These are phyloP conservation scores for Anguilla japonica DNA, from an alignment of 2,113 vertebrate genomes.

Conservation along the genomic window DNA sequence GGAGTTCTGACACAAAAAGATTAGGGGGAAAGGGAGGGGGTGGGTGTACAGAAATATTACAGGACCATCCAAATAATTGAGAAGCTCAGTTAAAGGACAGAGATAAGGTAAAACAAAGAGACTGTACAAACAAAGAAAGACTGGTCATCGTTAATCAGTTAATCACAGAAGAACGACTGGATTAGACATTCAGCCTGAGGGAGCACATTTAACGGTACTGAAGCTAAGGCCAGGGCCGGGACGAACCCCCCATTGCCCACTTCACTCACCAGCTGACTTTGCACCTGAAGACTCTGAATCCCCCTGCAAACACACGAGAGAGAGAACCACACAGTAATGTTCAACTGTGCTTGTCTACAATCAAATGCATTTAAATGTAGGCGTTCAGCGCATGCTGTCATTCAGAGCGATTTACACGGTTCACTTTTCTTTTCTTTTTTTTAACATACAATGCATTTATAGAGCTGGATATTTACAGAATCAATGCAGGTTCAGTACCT, in stretches of 20 bases:
- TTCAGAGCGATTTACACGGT: no score
- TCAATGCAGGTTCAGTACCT: no score
- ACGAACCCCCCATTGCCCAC: slow-evolving; percentile 38
- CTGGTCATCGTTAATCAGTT: not conserved
- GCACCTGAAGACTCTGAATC: slow-evolving; percentile 49
- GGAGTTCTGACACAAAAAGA: slow-evolving; percentile 56
- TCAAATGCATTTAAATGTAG: no score
- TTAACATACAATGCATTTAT: no score
- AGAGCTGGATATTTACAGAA: no score
- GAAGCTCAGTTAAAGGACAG: not conserved
- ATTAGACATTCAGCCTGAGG: not conserved
- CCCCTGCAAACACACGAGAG: slow-evolving; percentile 57
- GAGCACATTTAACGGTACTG: not conserved
- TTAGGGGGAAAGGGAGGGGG: not conserved
- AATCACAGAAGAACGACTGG: not conserved
- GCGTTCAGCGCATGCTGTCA: no score
- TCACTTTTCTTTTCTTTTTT: no score
- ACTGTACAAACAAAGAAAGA: not conserved
- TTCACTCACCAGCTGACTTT: slow-evolving; percentile 55
- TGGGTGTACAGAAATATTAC: slow-evolving; percentile 4
- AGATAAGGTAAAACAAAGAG: not conserved
- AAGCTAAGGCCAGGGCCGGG: not conserved
- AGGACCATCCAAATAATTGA: not conserved
- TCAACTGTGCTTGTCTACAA: no score
- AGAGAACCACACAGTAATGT: not conserved